Percentiles rank a stretch among this genome's conserved stretches.
phyloP scores from a whole-genome alignment of 2,888 invertebrate genomes.

The Torymus auratus region DNA sequence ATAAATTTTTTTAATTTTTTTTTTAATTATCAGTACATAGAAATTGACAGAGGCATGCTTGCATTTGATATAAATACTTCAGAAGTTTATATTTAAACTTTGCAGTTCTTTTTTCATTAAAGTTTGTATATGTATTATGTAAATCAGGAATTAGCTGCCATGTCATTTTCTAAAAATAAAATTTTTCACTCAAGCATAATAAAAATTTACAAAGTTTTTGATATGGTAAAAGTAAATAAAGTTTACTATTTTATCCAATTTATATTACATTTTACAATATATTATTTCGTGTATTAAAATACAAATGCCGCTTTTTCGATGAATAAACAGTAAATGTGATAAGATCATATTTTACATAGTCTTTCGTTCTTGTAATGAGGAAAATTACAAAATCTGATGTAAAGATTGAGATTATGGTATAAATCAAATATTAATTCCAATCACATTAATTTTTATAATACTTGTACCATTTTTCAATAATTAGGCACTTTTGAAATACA shows the following conservation, averaged over 20 bases:
- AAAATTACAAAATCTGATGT: conserved; percentile 44
- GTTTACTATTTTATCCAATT: conserved; percentile 42
- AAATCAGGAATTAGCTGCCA: too few relatives aligned
- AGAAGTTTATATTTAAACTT: too few relatives aligned
- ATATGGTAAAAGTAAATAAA: conserved; percentile 49
- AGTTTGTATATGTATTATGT: too few relatives aligned
- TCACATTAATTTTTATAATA: conserved; percentile 39
- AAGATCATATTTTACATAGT: conserved; percentile 51
- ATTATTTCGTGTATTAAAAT: conserved; percentile 71
- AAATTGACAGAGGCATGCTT: too few relatives aligned
- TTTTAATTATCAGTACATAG: too few relatives aligned
- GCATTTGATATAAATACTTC: too few relatives aligned
- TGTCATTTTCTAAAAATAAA: too few relatives aligned
- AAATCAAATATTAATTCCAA: conserved; percentile 32
- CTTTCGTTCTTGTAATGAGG: conserved; percentile 24
- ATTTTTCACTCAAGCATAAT: background rate
- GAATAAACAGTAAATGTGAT: conserved; percentile 53
- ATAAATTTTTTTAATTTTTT: too few relatives aligned
- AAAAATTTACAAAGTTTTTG: conserved; percentile 2
- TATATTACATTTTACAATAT: conserved; percentile 56
- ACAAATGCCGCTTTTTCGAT: conserved; percentile 72
- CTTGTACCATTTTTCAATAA: conserved; percentile 42
- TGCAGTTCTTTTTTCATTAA: too few relatives aligned
- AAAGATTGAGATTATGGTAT: conserved; percentile 12
- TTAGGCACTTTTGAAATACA: conserved; percentile 44